A percentile compares a stretch with the other conserved stretches of the same genome.
These are phyloP conservation scores for Zaprionus obscuricornis DNA, from an alignment of 2,888 invertebrate species.

Conservation along the genomic window DNA sequence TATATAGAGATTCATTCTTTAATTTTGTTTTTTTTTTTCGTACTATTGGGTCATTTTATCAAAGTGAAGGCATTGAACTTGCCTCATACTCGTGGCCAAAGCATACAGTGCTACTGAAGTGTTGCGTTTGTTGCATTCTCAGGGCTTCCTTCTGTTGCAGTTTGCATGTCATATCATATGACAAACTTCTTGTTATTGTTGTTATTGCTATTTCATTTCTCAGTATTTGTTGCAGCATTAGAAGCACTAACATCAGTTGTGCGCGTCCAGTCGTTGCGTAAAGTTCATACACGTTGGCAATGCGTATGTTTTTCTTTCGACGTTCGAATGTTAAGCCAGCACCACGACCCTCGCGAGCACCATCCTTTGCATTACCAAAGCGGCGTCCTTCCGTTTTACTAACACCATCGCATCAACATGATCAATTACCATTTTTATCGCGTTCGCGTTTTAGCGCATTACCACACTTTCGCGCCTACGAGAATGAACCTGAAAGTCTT, in stretches of 20 bases:
- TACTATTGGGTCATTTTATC: constrained; percentile 44
- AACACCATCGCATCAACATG: constrained; percentile 73
- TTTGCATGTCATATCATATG: constrained; percentile 45
- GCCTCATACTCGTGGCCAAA: constrained; percentile 26
- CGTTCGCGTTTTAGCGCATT: constrained; percentile 80
- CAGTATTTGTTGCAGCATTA: constrained; percentile 30
- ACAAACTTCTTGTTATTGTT: constrained; percentile 45
- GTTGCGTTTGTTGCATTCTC: constrained; percentile 65
- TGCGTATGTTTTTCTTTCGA: constrained; percentile 65
- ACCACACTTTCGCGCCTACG: constrained; percentile 75
- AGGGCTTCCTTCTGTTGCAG: constrained; percentile 53
- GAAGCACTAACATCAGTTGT: constrained; percentile 39
- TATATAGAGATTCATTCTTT: not conserved
- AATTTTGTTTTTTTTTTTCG: not conserved
- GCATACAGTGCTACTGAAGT: not conserved
- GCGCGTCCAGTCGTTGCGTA: constrained; percentile 38
- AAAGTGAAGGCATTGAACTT: constrained; percentile 63
- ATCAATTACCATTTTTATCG: constrained; percentile 80
- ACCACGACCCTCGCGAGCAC: constrained; percentile 62
- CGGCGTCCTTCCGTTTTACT: constrained; percentile 53
- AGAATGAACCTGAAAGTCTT: constrained; percentile 82
- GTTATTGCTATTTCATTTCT: not conserved
- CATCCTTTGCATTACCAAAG: constrained; percentile 65
- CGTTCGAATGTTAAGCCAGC: constrained; percentile 57
- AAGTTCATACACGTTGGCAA: constrained; percentile 33